These are phyloP conservation scores for Chironomus riparius DNA, from an alignment of 2,888 invertebrate genomes.

Conservation along the genomic window DNA sequence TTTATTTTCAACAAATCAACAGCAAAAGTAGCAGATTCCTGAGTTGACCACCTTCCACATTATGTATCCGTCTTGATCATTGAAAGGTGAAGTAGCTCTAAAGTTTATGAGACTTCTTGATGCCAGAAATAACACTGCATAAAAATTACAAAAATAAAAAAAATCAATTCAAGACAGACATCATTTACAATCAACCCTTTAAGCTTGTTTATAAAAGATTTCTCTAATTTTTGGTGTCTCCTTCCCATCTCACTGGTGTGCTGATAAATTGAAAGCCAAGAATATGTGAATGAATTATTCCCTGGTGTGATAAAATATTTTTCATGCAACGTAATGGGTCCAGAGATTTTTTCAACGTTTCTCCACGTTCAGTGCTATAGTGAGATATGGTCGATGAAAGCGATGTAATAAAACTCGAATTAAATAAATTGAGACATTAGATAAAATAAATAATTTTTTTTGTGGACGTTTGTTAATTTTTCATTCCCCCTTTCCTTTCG, in stretches of 20 bases:
- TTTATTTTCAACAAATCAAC: too few species aligned
- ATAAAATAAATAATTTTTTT: slow-evolving; percentile 19
- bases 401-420: not conserved
- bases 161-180: too few species aligned
- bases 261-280: not conserved
- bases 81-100: too few species aligned
- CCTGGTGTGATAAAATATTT: not conserved
- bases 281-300: slow-evolving; percentile 1
- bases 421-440: slow-evolving; percentile 21
- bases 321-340: not conserved
- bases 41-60: too few species aligned
- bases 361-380: not conserved
- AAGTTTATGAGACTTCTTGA: too few species aligned
- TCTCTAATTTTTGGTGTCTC: not conserved
- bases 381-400: not conserved
- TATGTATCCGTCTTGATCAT: too few species aligned
- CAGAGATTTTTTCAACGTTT: not conserved
- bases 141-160: too few species aligned
- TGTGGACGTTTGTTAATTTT: not conserved
- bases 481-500: too few species aligned
- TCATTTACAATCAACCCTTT: too few species aligned
- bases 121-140: too few species aligned
- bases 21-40: too few species aligned
- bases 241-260: not conserved
- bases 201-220: too few species aligned